A percentile compares a stretch with the other conserved stretches of the same genome.
These are phyloP conservation scores for Nothocercus julius DNA, from an alignment of 2,113 vertebrate species.

Conservation along the genomic window DNA sequence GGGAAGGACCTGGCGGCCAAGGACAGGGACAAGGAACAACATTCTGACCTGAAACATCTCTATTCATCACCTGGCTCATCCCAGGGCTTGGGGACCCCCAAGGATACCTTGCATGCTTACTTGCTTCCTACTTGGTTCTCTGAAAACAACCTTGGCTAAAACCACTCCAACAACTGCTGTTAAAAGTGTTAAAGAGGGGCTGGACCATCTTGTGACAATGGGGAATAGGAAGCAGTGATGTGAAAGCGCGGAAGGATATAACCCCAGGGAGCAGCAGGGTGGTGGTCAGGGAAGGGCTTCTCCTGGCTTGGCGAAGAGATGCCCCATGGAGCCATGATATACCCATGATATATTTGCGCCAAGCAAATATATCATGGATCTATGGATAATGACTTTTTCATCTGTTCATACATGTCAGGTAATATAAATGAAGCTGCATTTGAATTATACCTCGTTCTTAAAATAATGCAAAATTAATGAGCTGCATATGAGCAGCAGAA, in stretches of 20 bases:
- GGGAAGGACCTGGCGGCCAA: background rate
- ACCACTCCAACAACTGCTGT: background rate
- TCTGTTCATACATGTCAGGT: background rate
- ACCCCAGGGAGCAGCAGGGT: background rate
- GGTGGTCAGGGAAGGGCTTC: background rate
- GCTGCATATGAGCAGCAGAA: background rate
- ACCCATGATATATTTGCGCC: no score
- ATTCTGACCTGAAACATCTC: background rate
- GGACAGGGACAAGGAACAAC: rapidly evolving
- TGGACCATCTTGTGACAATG: rapidly evolving
- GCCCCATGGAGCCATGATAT: rapidly evolving
- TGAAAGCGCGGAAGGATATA: no score
- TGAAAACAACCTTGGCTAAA: background rate
- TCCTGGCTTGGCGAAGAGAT: background rate
- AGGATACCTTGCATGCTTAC: background rate
- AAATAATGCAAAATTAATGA: background rate
- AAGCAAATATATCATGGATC: background rate
- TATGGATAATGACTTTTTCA: background rate
- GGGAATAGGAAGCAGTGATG: background rate
- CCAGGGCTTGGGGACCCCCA: background rate
- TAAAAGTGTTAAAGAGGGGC: background rate
- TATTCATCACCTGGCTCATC: background rate
- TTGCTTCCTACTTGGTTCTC: background rate
- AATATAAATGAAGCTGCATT: background rate
- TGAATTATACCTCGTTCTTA: background rate